Evolutionary conservation across 2,888 invertebrate species (phyloP), one percentile per base, ranked within the genome.

Genomic region (Resseliella maxima): DNA sequence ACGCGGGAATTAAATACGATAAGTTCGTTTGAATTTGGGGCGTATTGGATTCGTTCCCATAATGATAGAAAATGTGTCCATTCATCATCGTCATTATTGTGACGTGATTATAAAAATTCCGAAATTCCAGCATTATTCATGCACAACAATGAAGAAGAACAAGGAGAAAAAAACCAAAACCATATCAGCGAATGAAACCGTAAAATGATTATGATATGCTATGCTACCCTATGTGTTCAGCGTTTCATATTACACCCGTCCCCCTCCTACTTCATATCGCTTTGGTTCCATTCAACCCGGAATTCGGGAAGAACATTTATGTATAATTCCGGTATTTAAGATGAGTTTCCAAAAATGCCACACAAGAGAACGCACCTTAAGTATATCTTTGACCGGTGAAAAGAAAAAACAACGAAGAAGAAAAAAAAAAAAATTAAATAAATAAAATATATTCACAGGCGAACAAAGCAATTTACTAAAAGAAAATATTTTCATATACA

Each of bases 101-200:
- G 72, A 72, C 31, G 72, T 35, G 72, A 72, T 72, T 72, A 72
- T 72, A 72, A 72, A 72, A 72, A 72, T 31, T 31, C 72, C 27
- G 27, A 59, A 59, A 27, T 27, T 59, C 59, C 3, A 72, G 31
- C 2, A 31, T n/a, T 72, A 72, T 72, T 72, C 72, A 72, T 72
- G 72, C 24, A 59, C 24, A 72, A 72, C 72, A 72, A 72, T 31
- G n/a, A 31, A 72, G 31, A 31, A 35, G 31, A 72, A 72, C 72
- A 31, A 72, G 10, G 18, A n/a, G n/a, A n/a, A n/a, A n/a, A 59
- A 27, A 72, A 27, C 8, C 24, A n/a, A 18, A 50, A 59, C 12
- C 59, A 59, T 59, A 24, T n/a, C 59, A 31, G 31, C 31, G n/a
- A 72, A 72, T 72, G 31, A 72, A 72, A 27, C 35, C 72, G 35